Evolutionary conservation across 1,140 invertebrate genomes (phyloP).

Genomic region (Neotoxoptera formosana): DNA sequence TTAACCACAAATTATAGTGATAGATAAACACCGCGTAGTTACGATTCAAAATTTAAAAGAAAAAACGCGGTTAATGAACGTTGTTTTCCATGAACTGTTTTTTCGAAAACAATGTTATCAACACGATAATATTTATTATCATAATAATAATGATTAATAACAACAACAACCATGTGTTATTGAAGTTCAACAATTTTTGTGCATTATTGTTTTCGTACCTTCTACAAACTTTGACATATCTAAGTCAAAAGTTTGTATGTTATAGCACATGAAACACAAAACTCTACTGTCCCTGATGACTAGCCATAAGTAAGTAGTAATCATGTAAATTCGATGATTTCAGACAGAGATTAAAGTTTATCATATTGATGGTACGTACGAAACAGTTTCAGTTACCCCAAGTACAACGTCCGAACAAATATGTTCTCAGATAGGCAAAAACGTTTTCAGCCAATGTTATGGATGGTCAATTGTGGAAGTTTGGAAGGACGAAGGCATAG

Average conservation of each 20-base stretch:
- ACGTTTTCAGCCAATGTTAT: not conserved
- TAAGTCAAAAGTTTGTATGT: too few species aligned
- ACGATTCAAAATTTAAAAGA: not conserved
- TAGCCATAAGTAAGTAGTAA: not conserved
- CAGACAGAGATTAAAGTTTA: conserved; percentile 23
- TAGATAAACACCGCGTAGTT: not conserved
- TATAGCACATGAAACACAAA: too few species aligned
- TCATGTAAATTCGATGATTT: not conserved
- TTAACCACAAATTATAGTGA: not conserved
- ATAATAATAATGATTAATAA: not conserved
- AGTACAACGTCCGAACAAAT: not conserved
- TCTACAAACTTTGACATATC: not conserved
- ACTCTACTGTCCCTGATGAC: not conserved
- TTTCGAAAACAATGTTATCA: not conserved
- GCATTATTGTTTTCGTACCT: not conserved
- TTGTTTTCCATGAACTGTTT: conserved; percentile 7
- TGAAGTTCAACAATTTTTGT: not conserved
- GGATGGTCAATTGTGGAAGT: not conserved
- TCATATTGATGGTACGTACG: not conserved
- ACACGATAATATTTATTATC: not conserved
- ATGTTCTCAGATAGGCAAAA: not conserved
- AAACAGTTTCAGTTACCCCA: not conserved
- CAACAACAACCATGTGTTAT: not conserved
- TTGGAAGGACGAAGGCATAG: conserved; percentile 32
- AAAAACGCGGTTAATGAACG: not conserved